Percentiles rank a stretch among this genome's conserved stretches.
Evolutionary conservation across 1,140 invertebrate genomes (phyloP).

Genomic region (Galleria mellonella): DNA sequence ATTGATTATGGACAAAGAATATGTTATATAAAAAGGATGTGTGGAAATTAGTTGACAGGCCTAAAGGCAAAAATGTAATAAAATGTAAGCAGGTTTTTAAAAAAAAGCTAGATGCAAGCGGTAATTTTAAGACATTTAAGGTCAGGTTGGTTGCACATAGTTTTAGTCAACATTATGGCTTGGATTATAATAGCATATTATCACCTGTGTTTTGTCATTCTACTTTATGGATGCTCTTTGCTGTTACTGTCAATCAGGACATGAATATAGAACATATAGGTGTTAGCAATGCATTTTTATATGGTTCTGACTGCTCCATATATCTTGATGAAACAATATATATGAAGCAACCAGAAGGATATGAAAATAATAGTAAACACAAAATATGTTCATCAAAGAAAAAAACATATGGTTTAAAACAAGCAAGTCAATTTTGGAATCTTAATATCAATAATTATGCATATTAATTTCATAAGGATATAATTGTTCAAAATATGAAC

Average conservation of each 20-base stretch:
- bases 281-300: slow-evolving; percentile 6
- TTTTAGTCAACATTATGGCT: not conserved
- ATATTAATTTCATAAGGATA: not conserved
- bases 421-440: slow-evolving; percentile 5
- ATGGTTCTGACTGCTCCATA: too few relatives aligned
- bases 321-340: slow-evolving; percentile 1
- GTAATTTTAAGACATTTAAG: not conserved
- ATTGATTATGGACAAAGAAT: too few relatives aligned
- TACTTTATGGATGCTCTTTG: not conserved
- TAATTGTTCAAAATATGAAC: not conserved
- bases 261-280: slow-evolving; percentile 5
- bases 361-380: not conserved
- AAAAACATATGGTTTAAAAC: slow-evolving; percentile 17
- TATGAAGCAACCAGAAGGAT: slow-evolving; percentile 9
- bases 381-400: slow-evolving; percentile 18
- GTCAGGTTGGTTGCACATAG: not conserved
- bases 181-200: not conserved
- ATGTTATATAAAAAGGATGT: too few relatives aligned
- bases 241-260: not conserved
- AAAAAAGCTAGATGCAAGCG: not conserved
- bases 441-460: not conserved
- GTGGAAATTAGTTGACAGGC: too few relatives aligned
- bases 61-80: too few relatives aligned
- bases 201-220: slow-evolving; percentile 1
- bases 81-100: not conserved